Evolutionary conservation across 1,140 invertebrate species (phyloP).

Genomic region (Papilio polytes): DNA sequence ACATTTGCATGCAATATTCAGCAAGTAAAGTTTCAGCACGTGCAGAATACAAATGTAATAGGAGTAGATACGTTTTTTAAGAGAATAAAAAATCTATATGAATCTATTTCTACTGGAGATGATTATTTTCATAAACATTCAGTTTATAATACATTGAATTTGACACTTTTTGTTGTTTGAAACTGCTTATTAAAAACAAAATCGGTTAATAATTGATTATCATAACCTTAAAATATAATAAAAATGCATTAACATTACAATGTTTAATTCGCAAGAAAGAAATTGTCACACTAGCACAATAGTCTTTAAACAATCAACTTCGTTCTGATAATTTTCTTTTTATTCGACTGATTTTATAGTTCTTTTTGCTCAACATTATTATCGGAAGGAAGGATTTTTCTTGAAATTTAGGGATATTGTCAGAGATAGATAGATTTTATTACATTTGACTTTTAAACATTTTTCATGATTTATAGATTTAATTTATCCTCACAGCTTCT

Average conservation of each 20-base stretch:
- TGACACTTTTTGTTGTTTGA: not conserved
- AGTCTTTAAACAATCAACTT: not conserved
- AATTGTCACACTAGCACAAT: not conserved
- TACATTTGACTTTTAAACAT: too few relatives aligned
- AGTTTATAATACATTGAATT: not conserved
- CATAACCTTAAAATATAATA: not conserved
- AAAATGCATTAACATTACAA: not conserved
- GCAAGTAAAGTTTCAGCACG: not conserved
- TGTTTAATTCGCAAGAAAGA: not conserved
- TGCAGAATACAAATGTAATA: not conserved
- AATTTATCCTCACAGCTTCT: too few relatives aligned
- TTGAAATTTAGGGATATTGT: too few relatives aligned
- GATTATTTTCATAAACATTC: not conserved
- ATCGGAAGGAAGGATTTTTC: too few relatives aligned
- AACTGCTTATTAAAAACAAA: too few relatives aligned
- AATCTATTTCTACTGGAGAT: not conserved
- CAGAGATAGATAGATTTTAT: too few relatives aligned
- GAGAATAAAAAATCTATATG: not conserved
- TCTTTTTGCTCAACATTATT: not conserved
- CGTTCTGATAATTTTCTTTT: not conserved
- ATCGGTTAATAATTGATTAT: not conserved
- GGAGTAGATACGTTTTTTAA: not conserved
- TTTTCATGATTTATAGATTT: too few relatives aligned
- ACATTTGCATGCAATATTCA: conserved; percentile 9
- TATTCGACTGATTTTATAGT: not conserved